Base-by-base conservation (phyloP, 2,888 invertebrate species). In the Chaetoderma sp. region DNA sequence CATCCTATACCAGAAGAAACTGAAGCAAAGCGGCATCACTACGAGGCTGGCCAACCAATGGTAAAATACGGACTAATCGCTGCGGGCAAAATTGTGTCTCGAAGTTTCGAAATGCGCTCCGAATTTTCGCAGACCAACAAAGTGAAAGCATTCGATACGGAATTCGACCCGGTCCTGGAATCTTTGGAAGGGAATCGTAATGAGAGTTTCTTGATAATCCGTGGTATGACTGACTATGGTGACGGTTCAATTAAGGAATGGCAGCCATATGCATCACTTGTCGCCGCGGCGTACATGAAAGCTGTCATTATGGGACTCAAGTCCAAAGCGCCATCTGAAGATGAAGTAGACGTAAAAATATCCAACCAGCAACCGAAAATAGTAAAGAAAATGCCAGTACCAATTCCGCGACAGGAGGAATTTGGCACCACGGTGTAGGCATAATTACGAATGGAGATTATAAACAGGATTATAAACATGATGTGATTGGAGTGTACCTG, bases 191-290 rank as follows among this genome's bases (percentile, higher is more conserved):
- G 81, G 0, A 82, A 77, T 62, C 65, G 93, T 93, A 83, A 86
- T 63, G 80, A 82, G 47, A 96, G 94, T 87, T 89, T 88, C 81
- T 80, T 89, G 16, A 81, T 89, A 59, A 88, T 91, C 68, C 75
- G 89, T 87, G 98, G 98, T 61, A 94, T 98, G 77, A 92, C 96
- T 1, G 98, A 98, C 87, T 98, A 98, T 86, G 83, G 93, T 84
- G 97, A 98, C 83, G 99, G 98, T 39, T 93, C 93, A 0, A 92
- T 93, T 67, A 94, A 95, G 80, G 95, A 96, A 81, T 99, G 99
- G 99, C 98, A 98, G 86, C 94, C 96, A 0, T 96, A 94, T 86
- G 93, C 97, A 0, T 92, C 97, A 0, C 87, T 98, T 47, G 93
- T 93, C 1, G 97, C 98, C 5, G 97, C 98, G 2, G 92, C 94